A percentile compares a stretch with the other conserved stretches of the same genome.
Conservation (phyloP, 2,797 vertebrate species). For the Lithobates sylvaticus region DNA sequence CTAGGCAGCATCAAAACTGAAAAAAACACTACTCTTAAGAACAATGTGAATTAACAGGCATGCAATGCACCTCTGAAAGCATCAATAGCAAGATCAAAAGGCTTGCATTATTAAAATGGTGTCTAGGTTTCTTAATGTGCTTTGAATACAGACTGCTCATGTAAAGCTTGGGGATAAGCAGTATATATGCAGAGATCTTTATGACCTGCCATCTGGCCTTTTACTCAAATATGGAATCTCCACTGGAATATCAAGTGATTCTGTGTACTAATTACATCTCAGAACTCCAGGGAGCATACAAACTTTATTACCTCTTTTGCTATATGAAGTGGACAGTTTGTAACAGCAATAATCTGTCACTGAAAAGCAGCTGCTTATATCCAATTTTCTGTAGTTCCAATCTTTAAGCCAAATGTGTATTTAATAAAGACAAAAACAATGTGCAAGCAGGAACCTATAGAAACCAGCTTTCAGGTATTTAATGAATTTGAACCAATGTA, state of each 20-base stretch:
- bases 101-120: neutral
- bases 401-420: neutral
- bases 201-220: neutral
- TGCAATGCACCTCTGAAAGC: no score
- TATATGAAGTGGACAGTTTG: conserved; percentile 1
- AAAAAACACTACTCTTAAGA: no score
- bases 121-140: neutral
- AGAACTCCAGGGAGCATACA: neutral
- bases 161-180: neutral
- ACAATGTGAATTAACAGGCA: no score
- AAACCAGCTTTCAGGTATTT: neutral
- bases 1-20: no score
- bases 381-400: neutral
- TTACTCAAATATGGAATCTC: neutral
- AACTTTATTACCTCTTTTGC: neutral
- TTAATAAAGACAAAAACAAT: neutral
- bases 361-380: neutral
- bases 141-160: neutral
- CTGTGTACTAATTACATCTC: conserved; percentile 1
- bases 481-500: neutral
- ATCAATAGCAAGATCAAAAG: neutral
- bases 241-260: conserved; percentile 1
- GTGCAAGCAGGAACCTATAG: neutral
- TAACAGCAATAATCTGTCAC: conserved; percentile 1
- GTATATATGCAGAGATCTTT: neutral